Base-by-base conservation (phyloP, 1,140 invertebrate genomes). In the Drosophila sulfurigaster region DNA sequence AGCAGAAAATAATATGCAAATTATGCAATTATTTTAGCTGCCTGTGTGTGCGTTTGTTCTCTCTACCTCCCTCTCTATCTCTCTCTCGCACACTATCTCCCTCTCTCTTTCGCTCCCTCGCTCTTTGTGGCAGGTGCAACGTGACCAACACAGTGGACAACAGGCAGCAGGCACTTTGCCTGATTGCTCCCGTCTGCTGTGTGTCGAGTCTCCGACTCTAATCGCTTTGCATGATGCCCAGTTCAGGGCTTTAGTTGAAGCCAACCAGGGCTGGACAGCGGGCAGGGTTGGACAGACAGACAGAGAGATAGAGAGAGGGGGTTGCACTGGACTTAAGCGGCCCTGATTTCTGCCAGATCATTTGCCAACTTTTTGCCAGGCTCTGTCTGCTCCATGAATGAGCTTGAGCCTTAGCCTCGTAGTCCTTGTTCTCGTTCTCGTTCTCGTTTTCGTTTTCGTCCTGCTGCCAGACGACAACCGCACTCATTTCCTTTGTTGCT, bases 1-100 rank as follows among this genome's bases (percentile, higher is more conserved):
- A 88, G 85, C 85, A 88, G 81, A 88, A 88, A 88, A 88, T 88
- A 88, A 88, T 88, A 88, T 88, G 85, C 85, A 88, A 88, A 88
- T 88, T 88, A 88, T 88, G 85, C 85, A 88, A 88, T 88, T 88
- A 88, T 88, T 88, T 88, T 88, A 83, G 85, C 86, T 81, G 20
- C 7, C 15, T 7, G 10, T 63, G 41, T 46, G 63, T 57, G 67
- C 49, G 16, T 45, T 25, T 68, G 11, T 25, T 59, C n/a, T 54
- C 10, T 11, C 38, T 66, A 58, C 28, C 60, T 28, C 41, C 20
- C 57, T 45, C n/a, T 25, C 48, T 74, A 13, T 58, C 52, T 56
- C 72, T 60, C 28, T 15, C 38, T 48, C 35, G 51, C 60, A 20
- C 15, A 6, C 11, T 43, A 0, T 32, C n/a, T 1, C 7, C 0